These are phyloP conservation scores for Pomacea maculata DNA, from an alignment of 1,140 invertebrate species.

Conservation along the genomic window DNA sequence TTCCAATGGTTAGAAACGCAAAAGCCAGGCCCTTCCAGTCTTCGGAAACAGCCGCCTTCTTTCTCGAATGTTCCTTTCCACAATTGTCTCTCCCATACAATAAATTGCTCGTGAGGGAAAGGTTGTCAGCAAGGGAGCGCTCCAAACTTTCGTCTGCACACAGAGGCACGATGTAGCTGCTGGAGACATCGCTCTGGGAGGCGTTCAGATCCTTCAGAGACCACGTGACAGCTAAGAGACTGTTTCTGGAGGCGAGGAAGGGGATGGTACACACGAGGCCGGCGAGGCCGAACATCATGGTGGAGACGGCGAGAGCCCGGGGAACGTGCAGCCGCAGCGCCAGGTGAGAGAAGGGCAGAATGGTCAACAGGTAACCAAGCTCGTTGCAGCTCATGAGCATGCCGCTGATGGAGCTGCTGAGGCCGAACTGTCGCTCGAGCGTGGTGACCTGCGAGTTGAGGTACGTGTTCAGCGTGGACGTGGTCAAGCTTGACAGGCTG, in stretches of 20 bases:
- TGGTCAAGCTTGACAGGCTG: constrained; percentile 39
- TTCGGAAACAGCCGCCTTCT: constrained; percentile 5
- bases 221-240: background rate
- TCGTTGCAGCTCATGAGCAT: constrained; percentile 57
- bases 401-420: constrained; percentile 50
- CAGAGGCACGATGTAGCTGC: too few species aligned
- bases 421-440: constrained; percentile 54
- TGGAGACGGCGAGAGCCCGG: constrained; percentile 43
- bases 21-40: constrained; percentile 31
- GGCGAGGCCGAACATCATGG: constrained; percentile 47
- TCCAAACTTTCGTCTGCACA: too few species aligned
- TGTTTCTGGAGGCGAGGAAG: constrained; percentile 34
- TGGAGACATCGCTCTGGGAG: too few species aligned
- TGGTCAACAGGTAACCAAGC: constrained; percentile 49
- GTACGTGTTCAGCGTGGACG: constrained; percentile 42
- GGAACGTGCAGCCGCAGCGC: constrained; percentile 50
- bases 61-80: background rate
- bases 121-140: too few species aligned
- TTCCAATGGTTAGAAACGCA: constrained; percentile 34
- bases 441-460: constrained; percentile 48
- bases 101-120: too few species aligned
- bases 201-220: too few species aligned
- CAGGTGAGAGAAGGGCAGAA: constrained; percentile 47
- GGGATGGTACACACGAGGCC: constrained; percentile 55
- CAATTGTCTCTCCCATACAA: too few species aligned